Conservation (phyloP, 2,113 vertebrate genomes). For the Atractosteus spatula region DNA sequence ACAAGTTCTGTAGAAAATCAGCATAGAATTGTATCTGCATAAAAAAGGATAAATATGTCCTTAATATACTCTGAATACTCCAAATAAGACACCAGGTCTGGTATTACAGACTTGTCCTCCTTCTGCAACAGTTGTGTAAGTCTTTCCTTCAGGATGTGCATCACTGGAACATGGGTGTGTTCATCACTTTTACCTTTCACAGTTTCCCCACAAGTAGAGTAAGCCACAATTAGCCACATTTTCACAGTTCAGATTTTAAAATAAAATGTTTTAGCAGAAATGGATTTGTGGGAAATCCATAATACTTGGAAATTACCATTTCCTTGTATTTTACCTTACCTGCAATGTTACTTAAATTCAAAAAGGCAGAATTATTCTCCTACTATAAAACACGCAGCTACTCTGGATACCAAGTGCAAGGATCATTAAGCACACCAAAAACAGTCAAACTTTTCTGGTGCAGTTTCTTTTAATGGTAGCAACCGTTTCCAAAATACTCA, state of each 20-base stretch:
- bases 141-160: conserved; percentile 27
- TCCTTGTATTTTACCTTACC: conserved; percentile 12
- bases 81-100: conserved; percentile 21
- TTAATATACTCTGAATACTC: background rate
- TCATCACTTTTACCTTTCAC: conserved; percentile 38
- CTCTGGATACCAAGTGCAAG: background rate
- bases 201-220: conserved; percentile 33
- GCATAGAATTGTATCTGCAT: no score
- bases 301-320: conserved; percentile 12
- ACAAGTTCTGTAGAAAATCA: no score
- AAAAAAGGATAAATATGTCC: no score
- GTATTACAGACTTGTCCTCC: conserved; percentile 34
- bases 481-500: conserved; percentile 40
- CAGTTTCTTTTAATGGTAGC: conserved; percentile 38
- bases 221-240: conserved; percentile 39
- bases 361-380: background rate
- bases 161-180: conserved; percentile 24
- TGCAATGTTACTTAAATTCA: background rate
- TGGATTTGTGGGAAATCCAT: conserved; percentile 20
- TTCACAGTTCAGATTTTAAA: conserved; percentile 23
- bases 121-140: conserved; percentile 22
- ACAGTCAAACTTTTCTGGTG: conserved; percentile 27
- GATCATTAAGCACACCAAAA: conserved; percentile 17
- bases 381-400: background rate
- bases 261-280: conserved; percentile 33